Evolutionary conservation across 2,888 invertebrate species (phyloP).

Genomic region (Diabrotica balteata): DNA sequence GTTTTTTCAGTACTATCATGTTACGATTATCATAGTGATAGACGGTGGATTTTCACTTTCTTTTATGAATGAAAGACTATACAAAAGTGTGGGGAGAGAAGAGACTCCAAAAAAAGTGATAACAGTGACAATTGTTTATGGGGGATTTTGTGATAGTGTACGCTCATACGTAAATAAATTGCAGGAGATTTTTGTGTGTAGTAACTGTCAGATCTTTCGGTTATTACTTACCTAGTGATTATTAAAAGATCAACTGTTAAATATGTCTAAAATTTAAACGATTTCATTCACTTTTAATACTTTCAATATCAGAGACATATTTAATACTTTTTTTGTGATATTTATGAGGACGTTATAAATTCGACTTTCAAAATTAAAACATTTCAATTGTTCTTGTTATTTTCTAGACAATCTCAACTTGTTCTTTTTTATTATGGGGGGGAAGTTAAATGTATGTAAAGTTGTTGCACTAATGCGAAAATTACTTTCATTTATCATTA

Average conservation of each 20-base stretch:
- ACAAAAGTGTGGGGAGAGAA: slow-evolving; percentile 30
- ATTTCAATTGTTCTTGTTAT: slow-evolving; percentile 15
- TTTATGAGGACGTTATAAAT: slow-evolving; percentile 45
- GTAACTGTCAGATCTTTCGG: slow-evolving; percentile 23
- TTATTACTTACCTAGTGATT: slow-evolving; percentile 3
- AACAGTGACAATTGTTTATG: slow-evolving; percentile 33
- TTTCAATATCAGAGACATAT: slow-evolving; percentile 22
- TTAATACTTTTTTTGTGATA: slow-evolving; percentile 33
- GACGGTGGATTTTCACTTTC: neutral
- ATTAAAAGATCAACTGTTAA: slow-evolving; percentile 28
- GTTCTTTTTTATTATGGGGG: slow-evolving; percentile 42
- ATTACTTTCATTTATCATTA: slow-evolving; percentile 42
- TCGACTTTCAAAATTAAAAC: slow-evolving; percentile 21
- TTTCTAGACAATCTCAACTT: slow-evolving; percentile 24
- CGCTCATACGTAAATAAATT: slow-evolving; percentile 26
- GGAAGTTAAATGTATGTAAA: slow-evolving; percentile 45
- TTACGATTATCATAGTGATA: slow-evolving; percentile 17
- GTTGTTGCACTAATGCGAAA: slow-evolving; percentile 47
- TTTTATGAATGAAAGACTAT: slow-evolving; percentile 7
- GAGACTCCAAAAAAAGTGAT: slow-evolving; percentile 35
- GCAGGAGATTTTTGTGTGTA: slow-evolving; percentile 28
- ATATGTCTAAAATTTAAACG: slow-evolving; percentile 21
- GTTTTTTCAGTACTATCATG: slow-evolving; percentile 25
- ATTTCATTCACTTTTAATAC: slow-evolving; percentile 15
- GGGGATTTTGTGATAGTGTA: slow-evolving; percentile 30